Conservation (phyloP, 1,140 invertebrate species). For the Cylas formicarius region DNA sequence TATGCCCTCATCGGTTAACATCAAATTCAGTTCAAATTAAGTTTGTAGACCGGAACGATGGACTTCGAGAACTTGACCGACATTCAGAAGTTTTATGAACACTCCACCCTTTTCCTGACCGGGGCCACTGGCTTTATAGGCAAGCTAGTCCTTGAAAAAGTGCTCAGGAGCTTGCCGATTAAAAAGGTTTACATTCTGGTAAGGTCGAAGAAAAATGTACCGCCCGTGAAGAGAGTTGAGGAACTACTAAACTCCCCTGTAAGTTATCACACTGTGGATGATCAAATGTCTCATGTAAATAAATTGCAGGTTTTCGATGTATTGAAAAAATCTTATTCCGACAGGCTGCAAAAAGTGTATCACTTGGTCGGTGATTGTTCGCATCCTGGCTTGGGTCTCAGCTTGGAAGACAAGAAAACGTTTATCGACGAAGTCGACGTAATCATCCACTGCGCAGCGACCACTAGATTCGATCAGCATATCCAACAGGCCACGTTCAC, state of each 20-base stretch:
- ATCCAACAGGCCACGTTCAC: constrained; percentile 55
- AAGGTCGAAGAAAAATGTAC: constrained; percentile 65
- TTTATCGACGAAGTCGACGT: constrained; percentile 50
- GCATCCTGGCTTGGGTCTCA: constrained; percentile 53
- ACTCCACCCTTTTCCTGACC: constrained; percentile 45
- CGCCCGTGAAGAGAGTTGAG: constrained; percentile 51
- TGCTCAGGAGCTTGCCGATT: constrained; percentile 40
- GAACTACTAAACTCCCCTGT: constrained; percentile 56
- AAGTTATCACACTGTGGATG: too few relatives aligned
- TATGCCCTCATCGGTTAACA: too few relatives aligned
- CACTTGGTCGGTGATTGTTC: constrained; percentile 57
- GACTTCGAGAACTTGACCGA: constrained; percentile 9
- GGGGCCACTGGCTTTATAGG: constrained; percentile 60
- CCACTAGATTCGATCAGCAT: constrained; percentile 62
- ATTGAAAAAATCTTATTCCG: constrained; percentile 10
- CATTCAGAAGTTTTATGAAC: constrained; percentile 22
- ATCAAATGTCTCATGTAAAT: background rate
- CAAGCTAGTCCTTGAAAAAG: constrained; percentile 49
- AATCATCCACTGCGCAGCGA: constrained; percentile 58
- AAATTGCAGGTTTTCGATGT: constrained; percentile 17
- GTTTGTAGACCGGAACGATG: too few relatives aligned
- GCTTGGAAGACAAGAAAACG: constrained; percentile 48
- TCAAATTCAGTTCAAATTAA: too few relatives aligned
- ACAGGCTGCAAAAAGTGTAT: constrained; percentile 45
- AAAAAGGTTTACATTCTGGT: constrained; percentile 67